Conservation (phyloP, 92 coral and sea anemone genomes). For the Epizoanthus scotinus region DNA sequence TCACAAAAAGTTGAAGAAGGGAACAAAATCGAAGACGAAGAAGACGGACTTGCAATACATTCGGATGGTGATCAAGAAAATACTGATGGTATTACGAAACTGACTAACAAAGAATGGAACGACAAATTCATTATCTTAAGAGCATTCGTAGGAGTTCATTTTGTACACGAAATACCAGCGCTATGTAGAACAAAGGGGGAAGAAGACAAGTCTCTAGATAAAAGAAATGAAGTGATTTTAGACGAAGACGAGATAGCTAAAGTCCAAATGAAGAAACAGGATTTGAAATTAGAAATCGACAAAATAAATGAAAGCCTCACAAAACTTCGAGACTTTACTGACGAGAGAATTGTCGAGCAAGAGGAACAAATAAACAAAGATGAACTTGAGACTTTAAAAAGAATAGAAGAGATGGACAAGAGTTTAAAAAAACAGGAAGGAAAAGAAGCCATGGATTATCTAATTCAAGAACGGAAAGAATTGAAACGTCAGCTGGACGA, state of each 20-base stretch:
- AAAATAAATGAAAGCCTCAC: constrained; percentile 57
- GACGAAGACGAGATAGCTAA: constrained; percentile 34
- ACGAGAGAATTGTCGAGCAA: constrained; percentile 41
- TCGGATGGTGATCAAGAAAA: constrained; percentile 1
- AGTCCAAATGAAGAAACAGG: constrained; percentile 45
- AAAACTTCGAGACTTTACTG: constrained; percentile 41
- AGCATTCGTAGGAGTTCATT: constrained; percentile 76
- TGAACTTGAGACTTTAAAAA: constrained; percentile 52
- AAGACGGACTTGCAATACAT: neutral
- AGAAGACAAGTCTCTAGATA: constrained; percentile 5
- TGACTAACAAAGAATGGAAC: constrained; percentile 54
- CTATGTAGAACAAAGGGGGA: constrained; percentile 29
- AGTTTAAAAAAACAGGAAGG: constrained; percentile 40
- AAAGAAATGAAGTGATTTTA: constrained; percentile 14
- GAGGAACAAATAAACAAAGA: constrained; percentile 48
- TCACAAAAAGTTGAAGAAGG: constrained; percentile 11
- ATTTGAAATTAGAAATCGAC: constrained; percentile 59
- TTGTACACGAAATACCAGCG: constrained; percentile 86
- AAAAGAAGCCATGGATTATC: constrained; percentile 54
- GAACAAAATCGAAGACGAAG: neutral
- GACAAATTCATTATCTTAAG: constrained; percentile 66
- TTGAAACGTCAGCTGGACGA: constrained; percentile 21
- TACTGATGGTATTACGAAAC: constrained; percentile 24
- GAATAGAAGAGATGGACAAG: constrained; percentile 53
- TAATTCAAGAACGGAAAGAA: constrained; percentile 24